Evolutionary conservation across 2,113 vertebrate species (phyloP).

Genomic region (human): DNA sequence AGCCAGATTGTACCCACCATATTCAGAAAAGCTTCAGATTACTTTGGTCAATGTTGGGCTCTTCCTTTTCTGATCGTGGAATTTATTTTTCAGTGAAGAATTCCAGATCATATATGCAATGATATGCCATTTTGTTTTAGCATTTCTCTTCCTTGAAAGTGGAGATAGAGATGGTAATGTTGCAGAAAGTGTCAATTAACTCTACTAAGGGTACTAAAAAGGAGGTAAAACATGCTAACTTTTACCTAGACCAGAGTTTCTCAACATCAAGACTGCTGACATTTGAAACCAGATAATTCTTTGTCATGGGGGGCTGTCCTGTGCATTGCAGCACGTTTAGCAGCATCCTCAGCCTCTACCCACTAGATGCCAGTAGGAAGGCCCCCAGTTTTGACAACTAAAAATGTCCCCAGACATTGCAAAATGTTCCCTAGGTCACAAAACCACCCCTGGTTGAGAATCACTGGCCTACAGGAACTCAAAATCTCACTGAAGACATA

Average conservation of each 20-base stretch:
- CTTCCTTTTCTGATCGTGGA: neutral
- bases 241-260: neutral
- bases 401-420: neutral
- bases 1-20: neutral
- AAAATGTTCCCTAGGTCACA: neutral
- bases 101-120: neutral
- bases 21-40: neutral
- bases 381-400: neutral
- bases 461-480: neutral
- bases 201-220: neutral
- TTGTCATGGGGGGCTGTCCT: accelerated
- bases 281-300: neutral
- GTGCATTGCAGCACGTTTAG: no score
- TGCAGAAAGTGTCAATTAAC: neutral
- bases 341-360: no score
- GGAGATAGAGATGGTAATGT: neutral
- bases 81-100: neutral
- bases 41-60: neutral
- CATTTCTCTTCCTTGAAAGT: neutral
- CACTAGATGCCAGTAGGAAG: neutral
- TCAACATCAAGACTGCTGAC: neutral
- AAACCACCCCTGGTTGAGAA: neutral
- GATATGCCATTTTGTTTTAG: neutral
- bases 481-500: neutral
- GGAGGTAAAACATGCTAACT: neutral